Evolutionary conservation across 2,888 invertebrate species (phyloP).

Genomic region (Ashinkailepas kermadecensis): DNA sequence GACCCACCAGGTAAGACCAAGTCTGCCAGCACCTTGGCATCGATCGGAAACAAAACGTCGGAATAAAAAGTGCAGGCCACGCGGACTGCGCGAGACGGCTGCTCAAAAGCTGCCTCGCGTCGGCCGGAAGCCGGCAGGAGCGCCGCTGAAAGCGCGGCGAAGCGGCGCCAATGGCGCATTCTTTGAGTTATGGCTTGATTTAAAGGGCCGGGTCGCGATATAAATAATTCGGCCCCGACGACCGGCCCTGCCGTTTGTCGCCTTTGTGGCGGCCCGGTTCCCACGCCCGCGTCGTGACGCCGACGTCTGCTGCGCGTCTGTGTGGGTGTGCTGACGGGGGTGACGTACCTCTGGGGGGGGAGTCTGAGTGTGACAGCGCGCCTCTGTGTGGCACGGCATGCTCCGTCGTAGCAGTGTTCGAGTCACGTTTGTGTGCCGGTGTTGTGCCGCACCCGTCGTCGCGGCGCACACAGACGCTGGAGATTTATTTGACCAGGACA

Average conservation of each 20-base stretch:
- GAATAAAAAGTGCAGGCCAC: background rate
- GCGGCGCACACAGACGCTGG: too few relatives aligned
- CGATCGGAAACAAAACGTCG: background rate
- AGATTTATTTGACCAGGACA: too few relatives aligned
- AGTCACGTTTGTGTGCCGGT: too few relatives aligned
- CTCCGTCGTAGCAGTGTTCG: too few relatives aligned
- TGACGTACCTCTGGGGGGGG: too few relatives aligned
- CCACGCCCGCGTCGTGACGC: background rate
- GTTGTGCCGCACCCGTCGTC: too few relatives aligned
- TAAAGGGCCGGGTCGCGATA: constrained; percentile 5
- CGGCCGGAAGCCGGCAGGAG: background rate
- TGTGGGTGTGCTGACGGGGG: too few relatives aligned
- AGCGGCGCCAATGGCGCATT: background rate
- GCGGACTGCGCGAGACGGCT: background rate
- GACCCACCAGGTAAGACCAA: too few relatives aligned
- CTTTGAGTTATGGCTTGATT: constrained; percentile 9
- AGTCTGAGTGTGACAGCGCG: too few relatives aligned
- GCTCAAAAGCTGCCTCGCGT: background rate
- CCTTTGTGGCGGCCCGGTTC: background rate
- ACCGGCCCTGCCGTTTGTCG: background rate
- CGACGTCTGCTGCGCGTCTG: too few relatives aligned
- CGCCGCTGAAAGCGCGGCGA: background rate
- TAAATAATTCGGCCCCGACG: background rate
- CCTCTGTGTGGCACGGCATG: too few relatives aligned
- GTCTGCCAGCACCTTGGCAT: too few relatives aligned